A percentile compares a stretch with the other conserved stretches of the same genome.
These are phyloP conservation scores for Mesochorus sp. DNA, from an alignment of 2,888 invertebrate species.

Conservation along the genomic window DNA sequence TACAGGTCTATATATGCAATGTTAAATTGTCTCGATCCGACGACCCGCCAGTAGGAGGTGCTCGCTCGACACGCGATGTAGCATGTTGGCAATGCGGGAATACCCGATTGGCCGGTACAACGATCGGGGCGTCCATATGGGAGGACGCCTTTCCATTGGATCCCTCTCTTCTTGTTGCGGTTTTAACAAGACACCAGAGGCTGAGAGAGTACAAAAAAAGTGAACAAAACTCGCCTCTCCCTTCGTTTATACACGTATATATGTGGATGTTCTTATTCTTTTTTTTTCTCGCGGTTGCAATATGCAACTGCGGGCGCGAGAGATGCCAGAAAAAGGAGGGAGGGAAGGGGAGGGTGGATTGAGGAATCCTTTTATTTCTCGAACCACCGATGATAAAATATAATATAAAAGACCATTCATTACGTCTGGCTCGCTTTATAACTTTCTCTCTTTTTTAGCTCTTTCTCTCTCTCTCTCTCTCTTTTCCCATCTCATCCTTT, in stretches of 20 bases:
- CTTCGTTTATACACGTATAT: constrained; percentile 43
- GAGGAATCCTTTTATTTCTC: constrained; percentile 65
- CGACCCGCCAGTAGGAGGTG: constrained; percentile 78
- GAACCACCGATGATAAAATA: constrained; percentile 66
- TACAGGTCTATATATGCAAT: not conserved
- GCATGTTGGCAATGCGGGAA: constrained; percentile 74
- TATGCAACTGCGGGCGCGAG: constrained; percentile 55
- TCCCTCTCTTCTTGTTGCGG: constrained; percentile 56
- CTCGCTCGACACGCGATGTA: constrained; percentile 80
- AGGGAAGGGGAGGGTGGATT: constrained; percentile 14
- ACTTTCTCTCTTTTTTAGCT: not conserved
- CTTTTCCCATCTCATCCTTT: not conserved
- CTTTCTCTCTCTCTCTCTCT: not conserved
- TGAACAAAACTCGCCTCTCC: constrained; percentile 75
- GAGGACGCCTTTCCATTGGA: constrained; percentile 78
- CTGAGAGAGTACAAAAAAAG: constrained; percentile 59
- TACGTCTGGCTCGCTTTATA: constrained; percentile 61
- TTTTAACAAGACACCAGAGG: constrained; percentile 75
- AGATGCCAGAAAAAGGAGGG: constrained; percentile 10
- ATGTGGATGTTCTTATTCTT: constrained; percentile 5
- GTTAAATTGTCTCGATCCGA: constrained; percentile 64
- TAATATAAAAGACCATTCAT: constrained; percentile 75
- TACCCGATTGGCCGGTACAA: constrained; percentile 74
- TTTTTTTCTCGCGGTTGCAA: constrained; percentile 43
- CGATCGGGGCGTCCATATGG: constrained; percentile 78